These are phyloP conservation scores for Apocheima hispidaria DNA, from an alignment of 2,888 invertebrate genomes.

Conservation along the genomic window DNA sequence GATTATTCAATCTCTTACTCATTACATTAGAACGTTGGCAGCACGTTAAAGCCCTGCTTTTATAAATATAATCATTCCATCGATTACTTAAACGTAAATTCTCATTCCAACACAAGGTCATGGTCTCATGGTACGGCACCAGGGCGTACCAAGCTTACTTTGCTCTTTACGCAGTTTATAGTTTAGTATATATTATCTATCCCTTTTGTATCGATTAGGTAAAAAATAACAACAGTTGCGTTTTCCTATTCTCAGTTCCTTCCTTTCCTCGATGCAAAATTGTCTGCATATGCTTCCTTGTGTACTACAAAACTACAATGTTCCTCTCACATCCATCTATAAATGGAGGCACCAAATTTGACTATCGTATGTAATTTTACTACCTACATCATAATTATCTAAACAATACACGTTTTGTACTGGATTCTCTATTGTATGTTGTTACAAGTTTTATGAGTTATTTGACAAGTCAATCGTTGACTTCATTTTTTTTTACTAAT, in stretches of 20 bases:
- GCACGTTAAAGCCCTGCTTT: slow-evolving; percentile 35
- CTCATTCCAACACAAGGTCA: slow-evolving; percentile 66
- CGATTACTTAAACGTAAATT: slow-evolving; percentile 68
- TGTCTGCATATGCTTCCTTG: slow-evolving; percentile 34
- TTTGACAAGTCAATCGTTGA: neutral
- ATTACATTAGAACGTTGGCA: slow-evolving; percentile 21
- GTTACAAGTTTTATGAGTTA: neutral
- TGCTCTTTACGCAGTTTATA: slow-evolving; percentile 65
- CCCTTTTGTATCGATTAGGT: slow-evolving; percentile 52
- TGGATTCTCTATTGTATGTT: neutral
- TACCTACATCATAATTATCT: neutral
- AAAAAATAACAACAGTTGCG: slow-evolving; percentile 47
- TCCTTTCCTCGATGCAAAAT: slow-evolving; percentile 37
- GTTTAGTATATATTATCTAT: slow-evolving; percentile 57
- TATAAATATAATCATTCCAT: slow-evolving; percentile 64
- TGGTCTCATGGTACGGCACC: slow-evolving; percentile 82
- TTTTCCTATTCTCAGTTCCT: slow-evolving; percentile 43
- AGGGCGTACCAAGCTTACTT: slow-evolving; percentile 78
- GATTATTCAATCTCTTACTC: slow-evolving; percentile 36
- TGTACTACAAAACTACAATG: slow-evolving; percentile 18
- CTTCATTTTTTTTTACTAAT: neutral
- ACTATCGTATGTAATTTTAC: slow-evolving; percentile 9
- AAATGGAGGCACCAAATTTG: neutral
- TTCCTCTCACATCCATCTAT: neutral
- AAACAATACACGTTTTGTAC: slow-evolving; percentile 2